Base-by-base conservation (phyloP, 1,140 invertebrate species). In the Euborellia annulipes region DNA sequence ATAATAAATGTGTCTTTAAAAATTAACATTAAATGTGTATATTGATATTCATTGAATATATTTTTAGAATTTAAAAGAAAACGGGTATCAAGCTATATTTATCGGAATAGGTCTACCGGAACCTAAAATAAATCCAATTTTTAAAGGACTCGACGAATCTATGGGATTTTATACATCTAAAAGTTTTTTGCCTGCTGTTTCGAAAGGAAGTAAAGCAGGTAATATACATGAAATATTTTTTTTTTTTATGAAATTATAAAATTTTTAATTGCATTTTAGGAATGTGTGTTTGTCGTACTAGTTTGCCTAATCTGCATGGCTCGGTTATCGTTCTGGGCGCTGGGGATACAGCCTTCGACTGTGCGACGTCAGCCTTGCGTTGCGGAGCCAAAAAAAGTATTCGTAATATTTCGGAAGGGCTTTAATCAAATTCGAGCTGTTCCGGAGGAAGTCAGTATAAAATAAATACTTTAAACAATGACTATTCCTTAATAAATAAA, bases 301-400 rank as follows among this genome's bases (percentile, higher is more conserved):
- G 58, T 0, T 62, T 98, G 36, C 92, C 93, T 1, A 57, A 70
- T 45, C 60, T 98, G 3, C 60, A 70, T 52, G 93, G 93, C 3
- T 88, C 77, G 50, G 93, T 97, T 0, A 77, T 98, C 47, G 92
- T 98, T 0, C 62, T 98, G 2, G 94, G 95, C 0, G 90, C 92
- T 13, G 94, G 95, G 0, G 95, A 98, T 61, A 98, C 95, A 0
- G 95, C 95, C 1, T 97, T 98, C 63, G 94, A 98, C 69, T 98
- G 95, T 64, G 95, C 95, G 1, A 98, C 95, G 0, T 96, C 92
- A 0, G 93, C 94, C 0, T 62, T 98, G 3, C 69, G 95, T 17
- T 98, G 95, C 62, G 95, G 94, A 0, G 94, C 94, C 0, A 75
- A 68, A 27, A n/a, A 78, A 82, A 47, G 93, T 98, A 0, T 94